Evolutionary conservation across 2,113 vertebrate genomes (phyloP).

Genomic region (Dendropsophus ebraccatus): DNA sequence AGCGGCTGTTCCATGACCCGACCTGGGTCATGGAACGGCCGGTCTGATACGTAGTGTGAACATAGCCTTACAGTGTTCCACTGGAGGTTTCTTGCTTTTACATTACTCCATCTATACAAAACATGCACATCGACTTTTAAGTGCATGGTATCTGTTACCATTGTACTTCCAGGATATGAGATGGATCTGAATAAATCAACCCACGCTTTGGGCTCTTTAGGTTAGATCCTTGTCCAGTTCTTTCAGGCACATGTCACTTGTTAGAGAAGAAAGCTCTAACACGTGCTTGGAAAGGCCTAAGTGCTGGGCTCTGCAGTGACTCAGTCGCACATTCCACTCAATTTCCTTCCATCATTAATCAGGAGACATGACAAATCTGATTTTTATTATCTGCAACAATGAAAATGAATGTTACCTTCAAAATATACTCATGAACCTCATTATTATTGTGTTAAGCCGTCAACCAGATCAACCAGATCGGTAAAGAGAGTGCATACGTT

Average conservation of each 20-base stretch:
- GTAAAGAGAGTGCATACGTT: conserved; percentile 82
- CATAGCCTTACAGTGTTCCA: no score
- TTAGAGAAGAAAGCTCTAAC: neutral
- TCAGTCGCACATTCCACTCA: neutral
- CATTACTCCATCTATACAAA: neutral
- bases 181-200: neutral
- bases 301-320: neutral
- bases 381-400: neutral
- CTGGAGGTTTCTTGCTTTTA: no score
- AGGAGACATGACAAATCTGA: neutral
- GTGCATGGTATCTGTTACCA: neutral
- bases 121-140: no score
- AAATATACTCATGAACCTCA: neutral
- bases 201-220: neutral
- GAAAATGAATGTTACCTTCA: neutral
- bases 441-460: neutral
- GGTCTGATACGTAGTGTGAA: no score
- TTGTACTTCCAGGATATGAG: neutral
- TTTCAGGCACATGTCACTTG: neutral
- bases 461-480: conserved; percentile 60
- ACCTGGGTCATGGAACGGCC: no score
- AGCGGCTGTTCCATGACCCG: no score
- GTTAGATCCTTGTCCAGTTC: neutral
- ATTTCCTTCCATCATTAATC: neutral
- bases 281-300: neutral